phyloP scores from a whole-genome alignment of 2,797 vertebrate species.

The Centroberyx gerrardi region DNA sequence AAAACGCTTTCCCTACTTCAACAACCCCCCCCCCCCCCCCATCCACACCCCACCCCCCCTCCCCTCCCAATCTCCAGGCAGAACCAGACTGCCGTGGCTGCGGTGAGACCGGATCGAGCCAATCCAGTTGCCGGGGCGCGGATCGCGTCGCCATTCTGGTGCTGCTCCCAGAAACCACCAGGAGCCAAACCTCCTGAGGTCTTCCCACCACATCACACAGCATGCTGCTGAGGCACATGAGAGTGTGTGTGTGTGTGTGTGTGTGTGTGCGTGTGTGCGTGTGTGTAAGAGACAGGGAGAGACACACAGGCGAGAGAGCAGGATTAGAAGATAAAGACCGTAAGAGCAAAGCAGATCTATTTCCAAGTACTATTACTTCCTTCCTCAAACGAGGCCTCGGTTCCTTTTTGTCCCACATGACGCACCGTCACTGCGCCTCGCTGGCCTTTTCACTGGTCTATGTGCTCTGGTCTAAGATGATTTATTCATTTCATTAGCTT shows the following conservation, averaged over 20 bases:
- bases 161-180: constrained; percentile 58
- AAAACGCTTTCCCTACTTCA: constrained; percentile 63
- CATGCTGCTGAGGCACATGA: constrained; percentile 24
- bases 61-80: constrained; percentile 59
- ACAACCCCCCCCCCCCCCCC: neutral
- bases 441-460: constrained; percentile 36
- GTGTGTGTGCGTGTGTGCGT: constrained; percentile 10
- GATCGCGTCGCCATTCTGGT: constrained; percentile 63
- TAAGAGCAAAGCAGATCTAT: constrained; percentile 62
- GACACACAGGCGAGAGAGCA: constrained; percentile 26
- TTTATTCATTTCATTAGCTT: constrained; percentile 34
- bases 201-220: constrained; percentile 70
- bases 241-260: constrained; percentile 7
- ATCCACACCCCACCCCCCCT: neutral
- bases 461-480: constrained; percentile 19
- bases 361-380: constrained; percentile 68
- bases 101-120: constrained; percentile 57
- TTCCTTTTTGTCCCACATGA: constrained; percentile 56
- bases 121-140: constrained; percentile 55
- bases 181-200: constrained; percentile 65
- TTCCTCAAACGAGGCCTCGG: constrained; percentile 62
- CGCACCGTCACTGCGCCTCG: constrained; percentile 44
- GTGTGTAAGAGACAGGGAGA: neutral
- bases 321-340: constrained; percentile 64
- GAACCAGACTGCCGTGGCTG: constrained; percentile 57